A percentile compares a stretch with the other conserved stretches of the same genome.
Evolutionary conservation across 2,113 vertebrate species (phyloP).

Genomic region (Corythaixoides concolor): DNA sequence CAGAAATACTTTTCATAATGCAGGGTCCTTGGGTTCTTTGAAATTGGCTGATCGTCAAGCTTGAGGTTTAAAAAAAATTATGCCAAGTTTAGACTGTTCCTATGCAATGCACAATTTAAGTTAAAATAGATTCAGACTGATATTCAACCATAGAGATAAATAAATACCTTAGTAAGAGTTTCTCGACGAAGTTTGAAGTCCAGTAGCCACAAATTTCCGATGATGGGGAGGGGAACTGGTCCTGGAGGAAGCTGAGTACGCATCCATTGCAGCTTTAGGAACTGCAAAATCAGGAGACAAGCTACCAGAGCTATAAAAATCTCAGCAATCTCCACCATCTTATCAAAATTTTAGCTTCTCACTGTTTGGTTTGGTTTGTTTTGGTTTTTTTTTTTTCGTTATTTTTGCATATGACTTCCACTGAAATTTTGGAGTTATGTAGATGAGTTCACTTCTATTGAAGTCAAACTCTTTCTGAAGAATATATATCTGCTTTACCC

Average conservation of each 20-base stretch:
- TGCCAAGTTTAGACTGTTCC: neutral
- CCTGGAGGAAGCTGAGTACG: constrained; percentile 58
- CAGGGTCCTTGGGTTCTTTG: neutral
- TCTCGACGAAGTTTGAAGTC: constrained; percentile 62
- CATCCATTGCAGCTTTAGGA: constrained; percentile 43
- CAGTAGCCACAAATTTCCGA: constrained; percentile 68
- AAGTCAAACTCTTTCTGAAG: neutral
- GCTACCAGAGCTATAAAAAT: neutral
- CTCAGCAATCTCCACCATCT: neutral
- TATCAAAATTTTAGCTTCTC: neutral
- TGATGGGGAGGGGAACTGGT: constrained; percentile 58
- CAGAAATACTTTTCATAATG: neutral
- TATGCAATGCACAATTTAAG: neutral
- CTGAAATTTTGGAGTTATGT: neutral
- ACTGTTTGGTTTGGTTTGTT: neutral
- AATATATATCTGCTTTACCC: neutral
- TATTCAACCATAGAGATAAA: neutral
- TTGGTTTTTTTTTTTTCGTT: too few relatives aligned
- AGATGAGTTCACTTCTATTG: neutral
- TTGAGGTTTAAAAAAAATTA: neutral
- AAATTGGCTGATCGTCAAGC: neutral
- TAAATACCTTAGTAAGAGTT: constrained; percentile 58
- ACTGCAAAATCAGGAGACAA: constrained; percentile 16
- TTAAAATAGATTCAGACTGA: neutral
- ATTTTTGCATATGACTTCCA: neutral